A percentile compares a stretch with the other conserved stretches of the same genome.
These are phyloP conservation scores for Cassiopea xamachana DNA, from an alignment of 30 jellyfish, hydroid and myxozoan species.

Conservation along the genomic window DNA sequence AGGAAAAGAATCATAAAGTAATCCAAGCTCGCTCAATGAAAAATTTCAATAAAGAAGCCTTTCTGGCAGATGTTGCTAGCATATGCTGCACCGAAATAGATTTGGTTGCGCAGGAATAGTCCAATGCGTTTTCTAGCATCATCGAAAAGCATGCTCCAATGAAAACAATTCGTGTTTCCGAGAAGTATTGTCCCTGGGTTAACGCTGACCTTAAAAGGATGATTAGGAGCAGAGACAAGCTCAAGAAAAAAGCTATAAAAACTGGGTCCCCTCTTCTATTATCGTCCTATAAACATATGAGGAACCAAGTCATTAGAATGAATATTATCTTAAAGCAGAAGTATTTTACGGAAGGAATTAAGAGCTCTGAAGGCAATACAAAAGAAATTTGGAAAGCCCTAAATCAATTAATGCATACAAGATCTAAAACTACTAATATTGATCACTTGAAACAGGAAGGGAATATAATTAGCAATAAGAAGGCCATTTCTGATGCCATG, in stretches of 20 bases:
- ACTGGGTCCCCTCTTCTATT: conserved; percentile 26
- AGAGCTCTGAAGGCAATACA: conserved; percentile 5
- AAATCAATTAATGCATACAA: conserved; percentile 12
- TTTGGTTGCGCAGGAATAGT: neutral
- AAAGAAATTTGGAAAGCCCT: conserved; percentile 30
- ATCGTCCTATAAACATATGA: conserved; percentile 22
- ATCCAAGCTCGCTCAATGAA: conserved; percentile 15
- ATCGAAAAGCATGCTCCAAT: conserved; percentile 35
- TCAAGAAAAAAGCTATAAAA: conserved; percentile 14
- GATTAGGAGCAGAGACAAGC: conserved; percentile 38
- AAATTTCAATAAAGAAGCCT: neutral
- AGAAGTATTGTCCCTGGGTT: conserved; percentile 29
- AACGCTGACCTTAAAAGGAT: neutral
- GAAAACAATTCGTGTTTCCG: conserved; percentile 36
- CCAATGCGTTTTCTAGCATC: neutral
- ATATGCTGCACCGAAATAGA: neutral
- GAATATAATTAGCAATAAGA: neutral
- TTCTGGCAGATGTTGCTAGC: conserved; percentile 2
- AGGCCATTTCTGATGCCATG: conserved; percentile 18
- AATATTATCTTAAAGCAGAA: neutral
- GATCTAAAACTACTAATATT: conserved; percentile 36
- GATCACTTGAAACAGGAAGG: conserved; percentile 1
- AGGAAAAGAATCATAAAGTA: neutral
- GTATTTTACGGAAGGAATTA: conserved; percentile 6
- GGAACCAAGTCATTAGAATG: conserved; percentile 30